Evolutionary conservation across 2,797 vertebrate genomes (phyloP).

Genomic region (Taeniopygia guttata): DNA sequence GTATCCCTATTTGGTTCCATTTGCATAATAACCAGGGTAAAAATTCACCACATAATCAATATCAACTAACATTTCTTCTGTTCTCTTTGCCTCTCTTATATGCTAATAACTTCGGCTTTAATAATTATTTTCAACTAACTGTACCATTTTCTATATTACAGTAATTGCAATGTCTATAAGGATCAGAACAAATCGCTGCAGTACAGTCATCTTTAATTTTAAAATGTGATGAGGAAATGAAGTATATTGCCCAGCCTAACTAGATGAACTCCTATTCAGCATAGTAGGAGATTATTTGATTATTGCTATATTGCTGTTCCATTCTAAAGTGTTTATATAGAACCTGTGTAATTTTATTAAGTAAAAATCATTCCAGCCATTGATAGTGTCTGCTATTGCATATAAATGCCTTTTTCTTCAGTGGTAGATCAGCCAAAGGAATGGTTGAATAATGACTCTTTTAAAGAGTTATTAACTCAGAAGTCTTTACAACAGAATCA

Average conservation of each 20-base stretch:
- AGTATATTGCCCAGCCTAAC: not conserved
- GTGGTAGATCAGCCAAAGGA: not conserved
- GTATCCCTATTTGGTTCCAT: not conserved
- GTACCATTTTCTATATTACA: not conserved
- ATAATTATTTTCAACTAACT: constrained; percentile 29
- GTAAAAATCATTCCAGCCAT: not conserved
- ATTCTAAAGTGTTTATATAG: not conserved
- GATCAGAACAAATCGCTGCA: constrained; percentile 33
- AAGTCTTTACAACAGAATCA: not conserved
- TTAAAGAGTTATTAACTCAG: not conserved
- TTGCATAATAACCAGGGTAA: constrained; percentile 22
- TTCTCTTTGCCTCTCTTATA: not conserved
- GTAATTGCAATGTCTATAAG: constrained; percentile 8
- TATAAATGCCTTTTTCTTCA: not conserved
- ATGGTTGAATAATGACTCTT: not conserved
- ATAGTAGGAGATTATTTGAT: not conserved
- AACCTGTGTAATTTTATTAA: not conserved
- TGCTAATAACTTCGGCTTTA: constrained; percentile 33
- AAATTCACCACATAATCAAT: not conserved
- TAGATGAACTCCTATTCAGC: not conserved
- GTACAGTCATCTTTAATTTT: constrained; percentile 2
- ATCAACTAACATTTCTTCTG: not conserved
- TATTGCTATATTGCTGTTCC: not conserved
- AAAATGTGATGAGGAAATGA: not conserved
- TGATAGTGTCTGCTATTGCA: not conserved